Conservation (phyloP, 2,113 vertebrate genomes). For the Eulemur macaco region DNA sequence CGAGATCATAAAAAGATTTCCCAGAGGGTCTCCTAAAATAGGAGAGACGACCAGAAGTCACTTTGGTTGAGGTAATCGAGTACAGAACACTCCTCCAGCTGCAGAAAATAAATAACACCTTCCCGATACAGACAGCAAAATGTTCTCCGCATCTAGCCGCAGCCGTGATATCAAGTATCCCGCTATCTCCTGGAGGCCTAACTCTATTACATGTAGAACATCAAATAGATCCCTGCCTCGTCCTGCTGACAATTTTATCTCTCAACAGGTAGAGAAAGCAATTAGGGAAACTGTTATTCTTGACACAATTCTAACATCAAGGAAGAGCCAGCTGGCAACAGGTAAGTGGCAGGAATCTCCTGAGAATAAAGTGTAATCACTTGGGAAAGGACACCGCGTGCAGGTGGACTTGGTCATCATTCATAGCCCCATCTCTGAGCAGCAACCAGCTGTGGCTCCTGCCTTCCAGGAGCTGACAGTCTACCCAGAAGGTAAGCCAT, state of each 20-base stretch:
- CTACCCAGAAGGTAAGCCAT: background rate
- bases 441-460: background rate
- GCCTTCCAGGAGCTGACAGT: background rate
- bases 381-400: background rate
- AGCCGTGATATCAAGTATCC: background rate
- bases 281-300: conserved; percentile 36
- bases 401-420: background rate
- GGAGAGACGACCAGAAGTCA: conserved; percentile 22
- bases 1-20: background rate
- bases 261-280: conserved; percentile 48
- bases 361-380: background rate
- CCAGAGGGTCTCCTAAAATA: conserved; percentile 61
- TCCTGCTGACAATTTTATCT: conserved; percentile 23
- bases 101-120: conserved; percentile 24
- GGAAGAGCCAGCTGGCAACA: background rate
- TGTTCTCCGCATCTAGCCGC: background rate
- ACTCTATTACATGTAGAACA: background rate
- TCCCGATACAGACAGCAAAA: background rate
- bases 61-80: background rate
- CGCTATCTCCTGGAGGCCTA: background rate
- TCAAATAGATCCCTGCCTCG: background rate
- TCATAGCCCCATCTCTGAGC: background rate
- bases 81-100: background rate
- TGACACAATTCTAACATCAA: conserved; percentile 40
- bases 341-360: background rate